phyloP scores from a whole-genome alignment of 2,888 invertebrate species.

The Hyppa rectilinea region DNA sequence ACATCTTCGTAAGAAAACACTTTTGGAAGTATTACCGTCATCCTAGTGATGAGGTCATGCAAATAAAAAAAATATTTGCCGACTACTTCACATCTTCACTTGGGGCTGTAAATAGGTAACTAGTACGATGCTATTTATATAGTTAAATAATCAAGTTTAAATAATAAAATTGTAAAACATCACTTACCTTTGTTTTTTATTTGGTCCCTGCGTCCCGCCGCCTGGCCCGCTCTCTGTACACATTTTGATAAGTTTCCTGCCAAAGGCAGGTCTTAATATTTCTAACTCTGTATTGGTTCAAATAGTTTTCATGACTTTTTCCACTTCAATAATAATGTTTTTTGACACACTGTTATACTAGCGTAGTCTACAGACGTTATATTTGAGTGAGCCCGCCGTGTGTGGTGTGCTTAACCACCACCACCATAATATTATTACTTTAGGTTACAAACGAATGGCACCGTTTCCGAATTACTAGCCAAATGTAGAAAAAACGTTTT shows the following conservation, averaged over 20 bases:
- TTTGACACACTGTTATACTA: not conserved
- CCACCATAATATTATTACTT: not conserved
- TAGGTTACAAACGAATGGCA: no score
- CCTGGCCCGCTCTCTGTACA: not conserved
- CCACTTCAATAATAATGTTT: not conserved
- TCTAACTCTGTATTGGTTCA: not conserved
- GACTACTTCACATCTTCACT: not conserved
- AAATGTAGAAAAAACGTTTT: not conserved
- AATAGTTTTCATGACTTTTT: not conserved
- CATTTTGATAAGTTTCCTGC: not conserved
- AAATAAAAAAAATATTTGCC: not conserved
- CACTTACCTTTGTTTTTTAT: not conserved
- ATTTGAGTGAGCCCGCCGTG: not conserved
- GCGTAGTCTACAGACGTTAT: not conserved
- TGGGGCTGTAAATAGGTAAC: not conserved
- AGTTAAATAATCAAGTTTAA: not conserved
- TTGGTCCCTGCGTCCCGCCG: not conserved
- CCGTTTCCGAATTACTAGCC: not conserved
- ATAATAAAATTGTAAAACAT: not conserved
- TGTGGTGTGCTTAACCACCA: no score
- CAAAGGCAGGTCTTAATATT: not conserved
- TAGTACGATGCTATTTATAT: not conserved
- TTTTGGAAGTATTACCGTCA: no score
- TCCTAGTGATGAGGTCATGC: not conserved
- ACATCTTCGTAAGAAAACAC: no score